These are phyloP conservation scores for Tragopan temminckii DNA, from an alignment of 2,797 vertebrate species.

Conservation along the genomic window DNA sequence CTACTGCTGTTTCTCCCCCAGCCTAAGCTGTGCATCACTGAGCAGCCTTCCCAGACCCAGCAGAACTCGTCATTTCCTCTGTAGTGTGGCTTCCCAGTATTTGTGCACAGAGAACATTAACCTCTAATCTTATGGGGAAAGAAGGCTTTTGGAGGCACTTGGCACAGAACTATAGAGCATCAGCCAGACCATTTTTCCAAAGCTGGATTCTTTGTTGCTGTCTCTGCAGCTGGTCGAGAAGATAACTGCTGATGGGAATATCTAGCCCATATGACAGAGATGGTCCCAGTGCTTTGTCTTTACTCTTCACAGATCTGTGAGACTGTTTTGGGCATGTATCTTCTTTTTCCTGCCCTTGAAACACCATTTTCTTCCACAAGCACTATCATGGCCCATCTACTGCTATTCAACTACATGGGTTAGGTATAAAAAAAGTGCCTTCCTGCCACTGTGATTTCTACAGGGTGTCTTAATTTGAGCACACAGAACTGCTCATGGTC, in stretches of 20 bases:
- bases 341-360: neutral
- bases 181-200: constrained; percentile 51
- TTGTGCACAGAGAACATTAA: constrained; percentile 3
- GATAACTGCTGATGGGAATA: neutral
- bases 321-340: constrained; percentile 21
- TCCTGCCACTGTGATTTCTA: rapidly evolving
- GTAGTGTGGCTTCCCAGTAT: constrained; percentile 33
- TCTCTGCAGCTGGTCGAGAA: constrained; percentile 60
- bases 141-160: constrained; percentile 54
- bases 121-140: constrained; percentile 32
- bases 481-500: neutral
- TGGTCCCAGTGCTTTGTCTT: neutral
- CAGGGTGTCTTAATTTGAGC: neutral
- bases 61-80: neutral
- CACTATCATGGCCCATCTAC: neutral
- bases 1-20: neutral
- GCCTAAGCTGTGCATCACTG: neutral
- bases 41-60: neutral
- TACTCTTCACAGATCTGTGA: neutral
- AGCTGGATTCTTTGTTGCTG: neutral
- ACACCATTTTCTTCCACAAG: neutral
- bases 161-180: constrained; percentile 7
- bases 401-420: neutral
- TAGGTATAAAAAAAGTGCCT: neutral
- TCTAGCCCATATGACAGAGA: constrained; percentile 31